Percentiles rank a stretch among this genome's conserved stretches.
Evolutionary conservation across 2,888 invertebrate genomes (phyloP).

Genomic region (Proisotoma minuta): DNA sequence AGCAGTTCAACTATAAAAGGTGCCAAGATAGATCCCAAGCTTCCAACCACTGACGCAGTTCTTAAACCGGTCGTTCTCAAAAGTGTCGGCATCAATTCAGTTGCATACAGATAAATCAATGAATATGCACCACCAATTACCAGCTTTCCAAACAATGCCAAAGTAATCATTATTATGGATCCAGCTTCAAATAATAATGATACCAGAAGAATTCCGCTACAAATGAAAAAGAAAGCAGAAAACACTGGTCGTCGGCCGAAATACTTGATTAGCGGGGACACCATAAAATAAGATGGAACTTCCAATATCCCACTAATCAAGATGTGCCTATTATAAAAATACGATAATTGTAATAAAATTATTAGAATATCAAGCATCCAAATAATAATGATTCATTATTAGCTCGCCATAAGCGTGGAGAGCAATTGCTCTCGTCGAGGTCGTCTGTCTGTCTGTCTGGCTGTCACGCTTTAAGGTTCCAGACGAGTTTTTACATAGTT

Average conservation of each 20-base stretch:
- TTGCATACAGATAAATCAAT: conserved; percentile 44
- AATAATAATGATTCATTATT: background rate
- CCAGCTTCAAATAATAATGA: conserved; percentile 37
- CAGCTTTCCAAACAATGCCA: conserved; percentile 43
- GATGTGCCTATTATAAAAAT: conserved; percentile 40
- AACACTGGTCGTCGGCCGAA: conserved; percentile 42
- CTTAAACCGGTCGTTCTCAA: conserved; percentile 44
- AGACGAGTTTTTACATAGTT: too few relatives aligned
- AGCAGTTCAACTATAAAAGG: conserved; percentile 8
- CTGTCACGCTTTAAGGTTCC: too few relatives aligned
- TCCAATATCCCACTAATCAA: conserved; percentile 45
- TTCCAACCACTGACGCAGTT: conserved; percentile 43
- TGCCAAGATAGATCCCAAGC: conserved; percentile 41
- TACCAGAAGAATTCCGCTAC: conserved; percentile 35
- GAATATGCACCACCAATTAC: conserved; percentile 45
- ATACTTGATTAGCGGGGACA: conserved; percentile 39
- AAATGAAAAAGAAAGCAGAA: conserved; percentile 39
- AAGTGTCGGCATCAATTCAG: conserved; percentile 45
- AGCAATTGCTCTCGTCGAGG: too few relatives aligned
- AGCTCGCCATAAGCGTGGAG: too few relatives aligned
- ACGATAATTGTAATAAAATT: background rate
- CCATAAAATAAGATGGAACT: conserved; percentile 46
- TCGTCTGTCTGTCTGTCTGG: too few relatives aligned
- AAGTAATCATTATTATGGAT: conserved; percentile 30
- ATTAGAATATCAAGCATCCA: background rate